Percentiles rank a stretch among this genome's conserved stretches.
These are phyloP conservation scores for Echiichthys vipera DNA, from an alignment of 2,797 vertebrate genomes.

Conservation along the genomic window DNA sequence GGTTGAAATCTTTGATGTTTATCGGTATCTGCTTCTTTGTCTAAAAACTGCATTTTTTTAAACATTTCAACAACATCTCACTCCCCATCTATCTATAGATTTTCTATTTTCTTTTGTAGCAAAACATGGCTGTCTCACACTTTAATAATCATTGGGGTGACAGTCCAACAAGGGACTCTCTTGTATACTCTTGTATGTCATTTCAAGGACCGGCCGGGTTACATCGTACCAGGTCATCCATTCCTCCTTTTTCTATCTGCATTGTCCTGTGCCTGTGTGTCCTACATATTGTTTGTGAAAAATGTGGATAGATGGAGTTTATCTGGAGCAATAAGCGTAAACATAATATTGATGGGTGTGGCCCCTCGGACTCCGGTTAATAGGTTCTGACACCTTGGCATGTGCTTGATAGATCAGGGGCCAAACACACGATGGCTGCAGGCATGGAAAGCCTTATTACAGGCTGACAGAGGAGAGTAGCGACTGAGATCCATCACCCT, in stretches of 20 bases:
- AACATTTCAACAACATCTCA: not conserved
- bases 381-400: constrained; percentile 67
- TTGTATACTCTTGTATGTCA: not conserved
- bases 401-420: constrained; percentile 71
- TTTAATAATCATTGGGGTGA: constrained; percentile 10
- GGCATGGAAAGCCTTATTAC: constrained; percentile 70
- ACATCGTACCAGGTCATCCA: not conserved
- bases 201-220: constrained; percentile 14
- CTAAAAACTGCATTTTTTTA: constrained; percentile 2
- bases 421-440: constrained; percentile 61
- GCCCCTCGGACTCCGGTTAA: constrained; percentile 65
- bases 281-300: constrained; percentile 8
- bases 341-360: constrained; percentile 63
- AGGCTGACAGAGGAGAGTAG: constrained; percentile 61
- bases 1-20: constrained; percentile 6
- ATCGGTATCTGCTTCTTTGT: constrained; percentile 11
- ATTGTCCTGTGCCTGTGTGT: not conserved
- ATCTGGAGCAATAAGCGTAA: constrained; percentile 60
- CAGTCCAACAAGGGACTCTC: not conserved
- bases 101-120: not conserved
- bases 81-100: not conserved
- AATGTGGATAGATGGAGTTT: constrained; percentile 53
- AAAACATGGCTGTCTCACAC: not conserved
- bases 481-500: constrained; percentile 69
- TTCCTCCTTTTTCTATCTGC: not conserved